phyloP scores from a whole-genome alignment of 2,888 invertebrate genomes.

The Tribolium freemani region DNA sequence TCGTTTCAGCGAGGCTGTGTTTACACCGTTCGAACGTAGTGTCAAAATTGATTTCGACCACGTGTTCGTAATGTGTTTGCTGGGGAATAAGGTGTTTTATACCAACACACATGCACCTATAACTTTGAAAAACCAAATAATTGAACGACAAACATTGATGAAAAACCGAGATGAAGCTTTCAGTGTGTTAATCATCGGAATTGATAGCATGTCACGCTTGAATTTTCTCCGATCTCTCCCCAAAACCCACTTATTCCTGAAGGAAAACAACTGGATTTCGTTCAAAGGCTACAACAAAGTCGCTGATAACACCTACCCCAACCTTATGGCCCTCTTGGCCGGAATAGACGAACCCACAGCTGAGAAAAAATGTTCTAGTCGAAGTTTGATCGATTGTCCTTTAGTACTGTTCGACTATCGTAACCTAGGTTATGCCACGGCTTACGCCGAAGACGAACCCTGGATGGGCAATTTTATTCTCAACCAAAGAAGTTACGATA shows the following conservation, averaged over 20 bases:
- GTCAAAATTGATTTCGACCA: background rate
- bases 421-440: constrained; percentile 80
- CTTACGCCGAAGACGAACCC: constrained; percentile 83
- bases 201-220: constrained; percentile 87
- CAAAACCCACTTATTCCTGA: constrained; percentile 76
- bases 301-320: constrained; percentile 92
- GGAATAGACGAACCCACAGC: constrained; percentile 64
- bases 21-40: background rate
- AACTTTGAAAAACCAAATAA: constrained; percentile 54
- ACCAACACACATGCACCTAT: constrained; percentile 72
- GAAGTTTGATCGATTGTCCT: constrained; percentile 71
- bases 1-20: background rate
- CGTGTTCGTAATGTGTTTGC: too few species aligned
- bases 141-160: constrained; percentile 48
- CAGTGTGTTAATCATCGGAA: constrained; percentile 83
- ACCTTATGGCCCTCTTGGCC: constrained; percentile 85
- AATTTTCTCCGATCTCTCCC: constrained; percentile 86
- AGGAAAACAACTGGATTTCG: constrained; percentile 67
- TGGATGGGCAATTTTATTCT: constrained; percentile 82
- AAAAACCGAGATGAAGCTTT: constrained; percentile 67
- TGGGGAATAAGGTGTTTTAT: constrained; percentile 72
- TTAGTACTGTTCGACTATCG: constrained; percentile 85
- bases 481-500: constrained; percentile 70
- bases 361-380: constrained; percentile 70
- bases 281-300: constrained; percentile 72